Conservation (phyloP, 1,140 invertebrate species). For the Drosophila grimshawi region DNA sequence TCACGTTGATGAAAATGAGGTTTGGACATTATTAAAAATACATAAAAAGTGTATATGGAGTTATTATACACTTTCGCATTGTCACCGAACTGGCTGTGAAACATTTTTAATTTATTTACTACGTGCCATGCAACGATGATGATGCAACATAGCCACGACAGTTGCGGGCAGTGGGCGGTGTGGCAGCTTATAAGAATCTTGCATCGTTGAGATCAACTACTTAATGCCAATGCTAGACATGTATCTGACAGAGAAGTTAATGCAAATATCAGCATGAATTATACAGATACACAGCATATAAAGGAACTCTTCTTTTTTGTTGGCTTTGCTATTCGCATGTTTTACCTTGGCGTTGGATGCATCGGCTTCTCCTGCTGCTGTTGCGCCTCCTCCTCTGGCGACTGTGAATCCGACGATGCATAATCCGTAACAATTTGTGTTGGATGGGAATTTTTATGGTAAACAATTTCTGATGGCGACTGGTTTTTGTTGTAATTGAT, state of each 20-base stretch:
- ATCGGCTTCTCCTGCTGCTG: slow-evolving; percentile 30
- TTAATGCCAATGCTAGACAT: no score
- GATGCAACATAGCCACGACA: slow-evolving; percentile 9
- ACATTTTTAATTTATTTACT: slow-evolving; percentile 61
- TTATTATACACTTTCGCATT: neutral
- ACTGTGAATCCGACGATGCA: slow-evolving; percentile 43
- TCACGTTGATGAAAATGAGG: no score
- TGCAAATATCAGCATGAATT: neutral
- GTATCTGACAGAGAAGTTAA: neutral
- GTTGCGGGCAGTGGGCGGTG: neutral
- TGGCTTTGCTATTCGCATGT: neutral
- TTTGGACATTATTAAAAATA: no score
- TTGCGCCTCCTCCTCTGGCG: slow-evolving; percentile 24
- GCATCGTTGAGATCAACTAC: no score
- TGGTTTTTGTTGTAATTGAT: slow-evolving; percentile 75
- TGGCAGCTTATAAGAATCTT: no score
- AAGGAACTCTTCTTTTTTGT: neutral
- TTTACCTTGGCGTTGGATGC: slow-evolving; percentile 66
- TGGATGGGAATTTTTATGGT: slow-evolving; percentile 76
- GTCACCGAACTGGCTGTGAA: slow-evolving; percentile 38
- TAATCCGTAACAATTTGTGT: slow-evolving; percentile 75
- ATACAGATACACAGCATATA: neutral
- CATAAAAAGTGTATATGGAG: no score
- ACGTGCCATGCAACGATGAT: slow-evolving; percentile 43
- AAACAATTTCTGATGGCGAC: slow-evolving; percentile 61